Evolutionary conservation across 1,140 invertebrate genomes (phyloP).

Genomic region (Pogonomyrmex californicus): DNA sequence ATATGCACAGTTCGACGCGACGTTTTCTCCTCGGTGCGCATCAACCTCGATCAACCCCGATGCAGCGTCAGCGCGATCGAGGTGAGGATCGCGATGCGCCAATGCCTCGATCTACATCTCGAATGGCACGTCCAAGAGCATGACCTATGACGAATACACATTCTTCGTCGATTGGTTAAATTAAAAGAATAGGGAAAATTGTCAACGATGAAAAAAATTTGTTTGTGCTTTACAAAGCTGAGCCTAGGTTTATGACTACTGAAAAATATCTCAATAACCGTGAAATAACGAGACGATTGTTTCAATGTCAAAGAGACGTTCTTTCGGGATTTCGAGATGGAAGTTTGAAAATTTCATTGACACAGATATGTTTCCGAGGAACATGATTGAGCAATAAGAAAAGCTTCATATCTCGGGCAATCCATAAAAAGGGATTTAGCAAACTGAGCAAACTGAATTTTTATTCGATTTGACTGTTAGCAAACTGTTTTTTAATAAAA

Average conservation of each 20-base stretch:
- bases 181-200: conserved; percentile 42
- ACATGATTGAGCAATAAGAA: neutral
- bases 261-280: conserved; percentile 43
- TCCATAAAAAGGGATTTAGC: no score
- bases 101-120: conserved; percentile 4
- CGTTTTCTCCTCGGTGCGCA: no score
- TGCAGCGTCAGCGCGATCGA: no score
- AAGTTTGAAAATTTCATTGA: neutral
- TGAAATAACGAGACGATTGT: neutral
- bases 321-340: neutral
- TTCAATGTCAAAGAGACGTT: conserved; percentile 26
- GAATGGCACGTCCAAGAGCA: conserved; percentile 38
- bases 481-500: neutral
- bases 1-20: neutral
- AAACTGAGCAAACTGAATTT: no score
- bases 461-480: no score
- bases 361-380: neutral
- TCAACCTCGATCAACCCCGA: no score
- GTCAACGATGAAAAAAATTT: conserved; percentile 30
- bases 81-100: neutral
- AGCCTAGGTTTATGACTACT: conserved; percentile 8
- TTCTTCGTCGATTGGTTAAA: conserved; percentile 35
- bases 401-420: neutral
- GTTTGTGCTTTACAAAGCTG: conserved; percentile 39
- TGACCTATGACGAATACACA: conserved; percentile 40